Base-by-base conservation (phyloP, 2,797 vertebrate species). In the Hybognathus amarus region DNA sequence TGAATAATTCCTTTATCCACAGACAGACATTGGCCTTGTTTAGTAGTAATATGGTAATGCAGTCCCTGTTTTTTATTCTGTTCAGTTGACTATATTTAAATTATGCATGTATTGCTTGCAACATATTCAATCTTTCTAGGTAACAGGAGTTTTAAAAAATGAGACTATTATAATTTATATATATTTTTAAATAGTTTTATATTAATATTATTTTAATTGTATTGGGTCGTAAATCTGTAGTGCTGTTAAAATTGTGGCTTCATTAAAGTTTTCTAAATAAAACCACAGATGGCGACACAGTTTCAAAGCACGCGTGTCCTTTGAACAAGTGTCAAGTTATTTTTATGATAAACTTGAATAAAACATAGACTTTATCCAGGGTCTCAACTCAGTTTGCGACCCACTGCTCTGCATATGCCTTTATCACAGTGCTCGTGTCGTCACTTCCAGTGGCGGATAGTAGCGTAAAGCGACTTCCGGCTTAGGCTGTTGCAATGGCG, bases 281-380 rank as follows among this genome's bases (percentile, higher is more conserved):
- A 54, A 64, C 74, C 84, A 75, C 70, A 75, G 80, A 70, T 63
- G 82, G 82, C 76, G 79, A 59, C 76, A 42, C 18, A 6, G 0
- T 20, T 68, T 36, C 38, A 69, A 68, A 68, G 73, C 5, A 36
- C 70, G 7, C 45, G 22, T 4, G 30, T 68, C n/a, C 63, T 83
- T 77, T 83, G 73, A 83, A 83, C n/a, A 40, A 56, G 24, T 36
- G 24, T 61, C 38, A 56, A 42, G 24, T 20, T 36, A 7, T 64
- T 38, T 9, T n/a, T 54, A 64, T 18, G 38, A 76, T n/a, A 36
- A 68, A n/a, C 18, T n/a, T 30, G 33, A 9, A n/a, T 68, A 54
- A 4, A 67, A 6, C 27, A 42, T 61, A 11, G 61, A 63, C 8
- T 63, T 54, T 15, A 42, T 47, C 24, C 24, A n/a, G n/a, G n/a